Conservation (phyloP, 2,888 invertebrate genomes). For the Tolmerus cingulatus region DNA sequence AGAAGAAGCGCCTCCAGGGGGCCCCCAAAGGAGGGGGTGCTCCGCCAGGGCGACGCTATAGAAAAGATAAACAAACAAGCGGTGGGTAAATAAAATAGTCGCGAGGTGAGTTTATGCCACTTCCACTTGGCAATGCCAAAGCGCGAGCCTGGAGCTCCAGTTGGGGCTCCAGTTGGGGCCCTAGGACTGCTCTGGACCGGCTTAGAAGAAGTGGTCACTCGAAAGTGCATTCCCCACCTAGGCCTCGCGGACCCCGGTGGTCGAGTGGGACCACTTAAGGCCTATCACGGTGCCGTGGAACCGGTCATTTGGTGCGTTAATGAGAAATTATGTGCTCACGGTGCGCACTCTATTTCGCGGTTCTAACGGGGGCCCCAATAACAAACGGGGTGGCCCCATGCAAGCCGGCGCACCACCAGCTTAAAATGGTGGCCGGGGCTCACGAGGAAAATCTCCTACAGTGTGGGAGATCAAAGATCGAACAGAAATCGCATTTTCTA, state of each 20-base stretch:
- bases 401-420: not conserved
- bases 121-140: slow-evolving; percentile 1
- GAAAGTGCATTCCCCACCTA: slow-evolving; percentile 21
- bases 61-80: not conserved
- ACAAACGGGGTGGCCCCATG: not conserved
- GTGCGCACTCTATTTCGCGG: not conserved
- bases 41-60: not conserved
- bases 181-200: not conserved
- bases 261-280: slow-evolving; percentile 29
- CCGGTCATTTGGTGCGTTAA: slow-evolving; percentile 18
- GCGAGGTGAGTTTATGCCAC: not conserved
- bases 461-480: slow-evolving; percentile 27
- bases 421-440: slow-evolving; percentile 32
- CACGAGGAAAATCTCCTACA: not conserved
- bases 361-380: slow-evolving; percentile 2
- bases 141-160: not conserved
- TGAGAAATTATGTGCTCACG: slow-evolving; percentile 26
- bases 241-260: not conserved
- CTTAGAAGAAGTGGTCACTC: slow-evolving; percentile 3
- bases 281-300: slow-evolving; percentile 6
- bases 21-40: not conserved
- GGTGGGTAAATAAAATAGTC: not conserved
- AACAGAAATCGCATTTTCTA: not conserved
- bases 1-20: not conserved
- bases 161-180: not conserved